Base-by-base conservation (phyloP, 2,113 vertebrate species). In the Phyllopteryx taeniolatus region DNA sequence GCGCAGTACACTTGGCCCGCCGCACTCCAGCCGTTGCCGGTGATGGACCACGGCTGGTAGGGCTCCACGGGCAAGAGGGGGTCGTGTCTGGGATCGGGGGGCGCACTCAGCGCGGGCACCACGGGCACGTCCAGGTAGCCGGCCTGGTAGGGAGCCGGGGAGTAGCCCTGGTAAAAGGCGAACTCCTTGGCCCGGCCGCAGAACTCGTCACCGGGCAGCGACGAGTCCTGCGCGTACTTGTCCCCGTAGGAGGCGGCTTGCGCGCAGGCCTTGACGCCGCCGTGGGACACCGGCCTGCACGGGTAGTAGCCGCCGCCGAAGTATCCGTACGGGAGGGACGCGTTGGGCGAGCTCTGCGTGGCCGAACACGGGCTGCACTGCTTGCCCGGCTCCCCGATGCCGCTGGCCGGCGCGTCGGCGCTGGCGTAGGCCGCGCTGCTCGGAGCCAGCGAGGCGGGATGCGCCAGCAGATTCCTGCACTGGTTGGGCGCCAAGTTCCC, bases 221-320 rank as follows among this genome's bases (percentile, higher is more conserved):
- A 94, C 20, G 96, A 95, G 92, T 99, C 98, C 92, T 39, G 35
- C 35, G 95, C 95, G 86, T 98, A 99, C 84, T 96, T 97, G 71
- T 98, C 96, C 60, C 93, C 95, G 90, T 96, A 98, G 61, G 93
- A 88, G 74, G 96, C 92, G 39, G 95, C 94, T 90, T 97, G 96
- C 64, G 96, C 92, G 86, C 96, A 97, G 68, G 96, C 93, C 88
- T 98, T 99, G 81, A 96, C 95, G 87, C 94, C 87, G 91, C 94
- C 92, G 88, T 96, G 97, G 87, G 94, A 93, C 95, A 98, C 93
- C 59, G 59, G 59, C 88, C 98, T 94, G 84, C 98, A 99, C 7
- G 96, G 96, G 88, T 98, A 99, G 87, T 99, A 99, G 78, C 96
- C 92, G 92, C 96, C 94, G 90, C 96, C 95, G 92, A 98, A 99